Percentiles rank a stretch among this genome's conserved stretches.
Evolutionary conservation across 2,888 invertebrate genomes (phyloP).

Genomic region (Drosophila neoperkinsi): DNA sequence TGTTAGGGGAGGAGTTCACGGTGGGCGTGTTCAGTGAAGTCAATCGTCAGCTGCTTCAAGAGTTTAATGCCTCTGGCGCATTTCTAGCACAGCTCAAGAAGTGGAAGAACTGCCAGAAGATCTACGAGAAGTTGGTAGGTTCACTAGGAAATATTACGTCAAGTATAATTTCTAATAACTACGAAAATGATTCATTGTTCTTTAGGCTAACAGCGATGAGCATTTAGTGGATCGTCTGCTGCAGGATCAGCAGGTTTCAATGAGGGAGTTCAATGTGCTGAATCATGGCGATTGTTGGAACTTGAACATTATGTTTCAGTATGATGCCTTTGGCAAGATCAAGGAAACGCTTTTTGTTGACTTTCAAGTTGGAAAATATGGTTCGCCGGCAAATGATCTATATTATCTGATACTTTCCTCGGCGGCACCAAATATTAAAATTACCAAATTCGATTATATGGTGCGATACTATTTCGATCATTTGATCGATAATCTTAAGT

Average conservation of each 20-base stretch:
- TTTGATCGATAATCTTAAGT: constrained; percentile 79
- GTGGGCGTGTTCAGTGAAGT: constrained; percentile 74
- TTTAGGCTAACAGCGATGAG: constrained; percentile 74
- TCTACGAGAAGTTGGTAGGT: constrained; percentile 79
- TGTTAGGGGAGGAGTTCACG: constrained; percentile 70
- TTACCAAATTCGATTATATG: constrained; percentile 82
- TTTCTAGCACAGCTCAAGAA: constrained; percentile 79
- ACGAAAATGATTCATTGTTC: not conserved
- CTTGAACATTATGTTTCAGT: constrained; percentile 83
- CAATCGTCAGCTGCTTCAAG: constrained; percentile 71
- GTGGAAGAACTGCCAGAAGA: constrained; percentile 76
- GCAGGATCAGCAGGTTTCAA: constrained; percentile 61
- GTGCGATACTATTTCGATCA: constrained; percentile 82
- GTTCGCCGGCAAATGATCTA: constrained; percentile 80
- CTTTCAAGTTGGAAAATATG: constrained; percentile 80
- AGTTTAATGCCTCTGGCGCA: constrained; percentile 72
- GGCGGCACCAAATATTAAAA: constrained; percentile 72
- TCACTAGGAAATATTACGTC: not conserved
- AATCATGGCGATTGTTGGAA: constrained; percentile 84
- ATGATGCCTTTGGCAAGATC: constrained; percentile 81
- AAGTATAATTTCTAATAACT: not conserved
- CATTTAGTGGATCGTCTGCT: constrained; percentile 79
- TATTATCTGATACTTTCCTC: constrained; percentile 79
- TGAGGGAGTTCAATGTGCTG: constrained; percentile 80
- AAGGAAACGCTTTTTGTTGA: constrained; percentile 79